A percentile compares a stretch with the other conserved stretches of the same genome.
phyloP scores from a whole-genome alignment of 2,888 invertebrate genomes.

The Chydorus sphaericus region DNA sequence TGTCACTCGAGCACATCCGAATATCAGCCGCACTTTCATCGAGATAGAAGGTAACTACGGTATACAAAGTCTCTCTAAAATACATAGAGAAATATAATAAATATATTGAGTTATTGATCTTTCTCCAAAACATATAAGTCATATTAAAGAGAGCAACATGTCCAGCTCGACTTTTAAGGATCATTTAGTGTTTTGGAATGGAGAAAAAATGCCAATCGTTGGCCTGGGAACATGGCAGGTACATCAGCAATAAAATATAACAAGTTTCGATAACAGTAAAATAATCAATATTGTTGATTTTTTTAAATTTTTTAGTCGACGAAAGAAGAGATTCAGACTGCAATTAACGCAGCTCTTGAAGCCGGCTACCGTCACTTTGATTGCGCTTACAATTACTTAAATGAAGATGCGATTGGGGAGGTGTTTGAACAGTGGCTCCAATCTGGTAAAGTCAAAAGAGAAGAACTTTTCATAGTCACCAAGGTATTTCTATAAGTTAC shows the following conservation, averaged over 20 bases:
- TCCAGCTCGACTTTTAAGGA: background rate
- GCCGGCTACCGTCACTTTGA: constrained; percentile 29
- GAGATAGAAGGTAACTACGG: too few relatives aligned
- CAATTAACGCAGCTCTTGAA: constrained; percentile 23
- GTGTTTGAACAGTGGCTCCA: constrained; percentile 24
- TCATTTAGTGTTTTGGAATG: constrained; percentile 24
- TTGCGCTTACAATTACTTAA: constrained; percentile 25
- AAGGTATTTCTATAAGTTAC: constrained; percentile 22
- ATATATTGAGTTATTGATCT: too few relatives aligned
- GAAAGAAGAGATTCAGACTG: constrained; percentile 13
- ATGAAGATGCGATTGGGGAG: constrained; percentile 27
- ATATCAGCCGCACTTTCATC: too few relatives aligned
- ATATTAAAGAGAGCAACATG: too few relatives aligned
- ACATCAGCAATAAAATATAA: constrained; percentile 19
- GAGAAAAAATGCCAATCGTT: constrained; percentile 49
- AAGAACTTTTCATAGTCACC: constrained; percentile 28
- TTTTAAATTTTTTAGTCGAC: background rate
- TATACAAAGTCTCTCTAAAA: too few relatives aligned
- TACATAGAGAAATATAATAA: too few relatives aligned
- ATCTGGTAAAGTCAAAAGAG: constrained; percentile 24
- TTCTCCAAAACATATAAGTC: too few relatives aligned
- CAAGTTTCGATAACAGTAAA: background rate
- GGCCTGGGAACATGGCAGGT: constrained; percentile 73
- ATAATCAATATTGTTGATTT: background rate
- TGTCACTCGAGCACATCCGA: too few relatives aligned